Evolutionary conservation across 1,140 invertebrate genomes (phyloP).

Genomic region (Drosophila ananassae): DNA sequence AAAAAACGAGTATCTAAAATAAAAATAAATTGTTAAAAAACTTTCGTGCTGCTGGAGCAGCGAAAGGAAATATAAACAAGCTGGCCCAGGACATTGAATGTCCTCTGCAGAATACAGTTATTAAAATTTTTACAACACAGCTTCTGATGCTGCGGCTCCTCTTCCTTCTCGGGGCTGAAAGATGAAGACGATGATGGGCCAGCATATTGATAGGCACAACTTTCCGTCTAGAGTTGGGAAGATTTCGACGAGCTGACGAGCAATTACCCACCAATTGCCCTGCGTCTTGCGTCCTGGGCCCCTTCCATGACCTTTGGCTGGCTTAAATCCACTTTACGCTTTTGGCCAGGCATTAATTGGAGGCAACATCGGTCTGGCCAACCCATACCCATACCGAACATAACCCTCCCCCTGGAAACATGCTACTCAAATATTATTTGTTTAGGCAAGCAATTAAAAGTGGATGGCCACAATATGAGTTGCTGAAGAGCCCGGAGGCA

Average conservation of each 20-base stretch:
- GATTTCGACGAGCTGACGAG: constrained; percentile 38
- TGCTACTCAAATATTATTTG: constrained; percentile 75
- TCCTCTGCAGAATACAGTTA: constrained; percentile 53
- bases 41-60: constrained; percentile 22
- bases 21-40: constrained; percentile 63
- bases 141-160: not conserved
- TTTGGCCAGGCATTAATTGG: constrained; percentile 57
- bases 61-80: constrained; percentile 59
- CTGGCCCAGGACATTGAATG: constrained; percentile 51
- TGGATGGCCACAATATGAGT: constrained; percentile 59
- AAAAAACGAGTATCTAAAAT: constrained; percentile 48
- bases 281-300: constrained; percentile 6
- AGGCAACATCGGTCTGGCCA: constrained; percentile 23
- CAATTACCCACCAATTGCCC: constrained; percentile 65
- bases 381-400: not conserved
- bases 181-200: constrained; percentile 46
- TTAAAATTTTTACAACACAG: constrained; percentile 44
- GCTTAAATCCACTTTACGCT: constrained; percentile 54
- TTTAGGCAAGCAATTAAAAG: constrained; percentile 78
- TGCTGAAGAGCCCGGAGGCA: constrained; percentile 55
- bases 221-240: constrained; percentile 22
- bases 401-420: constrained; percentile 43
- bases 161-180: not conserved
- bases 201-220: constrained; percentile 67
- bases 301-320: constrained; percentile 40